These are phyloP conservation scores for Bibio marci DNA, from an alignment of 2,888 invertebrate genomes.

Conservation along the genomic window DNA sequence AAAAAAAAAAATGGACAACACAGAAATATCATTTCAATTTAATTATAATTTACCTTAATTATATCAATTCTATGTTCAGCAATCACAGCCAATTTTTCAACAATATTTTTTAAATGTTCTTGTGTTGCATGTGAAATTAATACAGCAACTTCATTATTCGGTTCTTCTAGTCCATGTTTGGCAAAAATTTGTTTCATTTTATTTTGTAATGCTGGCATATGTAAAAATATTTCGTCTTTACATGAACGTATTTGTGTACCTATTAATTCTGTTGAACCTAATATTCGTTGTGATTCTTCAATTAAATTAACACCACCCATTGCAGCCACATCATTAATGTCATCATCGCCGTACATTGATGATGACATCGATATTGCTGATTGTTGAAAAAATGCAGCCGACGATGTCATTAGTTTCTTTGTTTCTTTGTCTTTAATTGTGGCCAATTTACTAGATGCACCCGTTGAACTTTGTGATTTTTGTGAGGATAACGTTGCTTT, in stretches of 20 bases:
- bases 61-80: conserved; percentile 91
- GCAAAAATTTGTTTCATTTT: conserved; percentile 60
- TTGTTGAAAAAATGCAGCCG: conserved; percentile 33
- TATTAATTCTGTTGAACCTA: conserved; percentile 77
- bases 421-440: conserved; percentile 52
- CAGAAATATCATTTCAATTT: too few species aligned
- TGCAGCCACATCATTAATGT: conserved; percentile 96
- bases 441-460: conserved; percentile 32
- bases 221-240: conserved; percentile 81
- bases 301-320: conserved; percentile 98
- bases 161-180: conserved; percentile 67
- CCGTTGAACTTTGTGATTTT: conserved; percentile 24
- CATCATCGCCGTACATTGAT: conserved; percentile 63
- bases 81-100: conserved; percentile 80
- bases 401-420: conserved; percentile 34
- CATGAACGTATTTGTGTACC: conserved; percentile 79
- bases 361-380: conserved; percentile 31
- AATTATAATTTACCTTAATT: conserved; percentile 47
- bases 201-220: conserved; percentile 55
- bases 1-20: not conserved
- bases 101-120: conserved; percentile 75
- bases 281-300: conserved; percentile 87
- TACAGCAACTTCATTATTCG: conserved; percentile 67
- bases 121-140: conserved; percentile 88
- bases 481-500: conserved; percentile 13